Conservation (phyloP, 30 jellyfish, hydroid and myxozoan species). For the Chironex yamaguchii region DNA sequence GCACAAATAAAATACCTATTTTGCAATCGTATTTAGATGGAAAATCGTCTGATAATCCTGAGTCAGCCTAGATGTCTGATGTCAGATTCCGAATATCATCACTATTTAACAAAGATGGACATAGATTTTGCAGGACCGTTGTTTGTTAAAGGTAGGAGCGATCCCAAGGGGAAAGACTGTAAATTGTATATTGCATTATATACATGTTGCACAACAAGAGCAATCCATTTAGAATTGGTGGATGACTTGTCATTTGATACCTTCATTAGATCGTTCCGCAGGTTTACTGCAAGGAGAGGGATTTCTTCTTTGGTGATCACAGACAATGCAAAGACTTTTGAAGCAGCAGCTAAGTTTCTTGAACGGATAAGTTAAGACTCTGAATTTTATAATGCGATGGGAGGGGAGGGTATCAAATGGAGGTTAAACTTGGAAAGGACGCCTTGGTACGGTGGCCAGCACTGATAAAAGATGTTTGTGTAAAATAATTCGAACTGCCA, state of each 20-base stretch:
- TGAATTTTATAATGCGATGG: too few species aligned
- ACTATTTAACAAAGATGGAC: constrained; percentile 9
- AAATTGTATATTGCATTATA: background rate
- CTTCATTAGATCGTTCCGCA: background rate
- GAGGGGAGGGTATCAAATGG: constrained; percentile 15
- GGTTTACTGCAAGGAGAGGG: constrained; percentile 20
- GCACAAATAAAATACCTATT: too few species aligned
- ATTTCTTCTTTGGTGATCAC: too few species aligned
- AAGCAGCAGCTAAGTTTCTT: too few species aligned
- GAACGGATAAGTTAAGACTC: too few species aligned
- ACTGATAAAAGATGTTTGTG: background rate
- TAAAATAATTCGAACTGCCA: constrained; percentile 5
- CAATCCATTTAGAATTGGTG: constrained; percentile 27
- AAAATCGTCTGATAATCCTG: too few species aligned
- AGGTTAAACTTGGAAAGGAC: constrained; percentile 20
- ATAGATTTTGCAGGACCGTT: constrained; percentile 21
- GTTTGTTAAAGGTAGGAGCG: background rate
- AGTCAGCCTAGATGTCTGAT: too few species aligned
- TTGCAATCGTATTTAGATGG: too few species aligned
- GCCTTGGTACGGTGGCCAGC: constrained; percentile 61
- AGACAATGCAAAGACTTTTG: too few species aligned
- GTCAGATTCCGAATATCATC: too few species aligned
- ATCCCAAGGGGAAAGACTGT: background rate
- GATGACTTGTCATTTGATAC: constrained; percentile 18
- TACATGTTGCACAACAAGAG: constrained; percentile 15